A percentile compares a stretch with the other conserved stretches of the same genome.
These are phyloP conservation scores for Drosophila aldrichi DNA, from an alignment of 2,888 invertebrate species.

Conservation along the genomic window DNA sequence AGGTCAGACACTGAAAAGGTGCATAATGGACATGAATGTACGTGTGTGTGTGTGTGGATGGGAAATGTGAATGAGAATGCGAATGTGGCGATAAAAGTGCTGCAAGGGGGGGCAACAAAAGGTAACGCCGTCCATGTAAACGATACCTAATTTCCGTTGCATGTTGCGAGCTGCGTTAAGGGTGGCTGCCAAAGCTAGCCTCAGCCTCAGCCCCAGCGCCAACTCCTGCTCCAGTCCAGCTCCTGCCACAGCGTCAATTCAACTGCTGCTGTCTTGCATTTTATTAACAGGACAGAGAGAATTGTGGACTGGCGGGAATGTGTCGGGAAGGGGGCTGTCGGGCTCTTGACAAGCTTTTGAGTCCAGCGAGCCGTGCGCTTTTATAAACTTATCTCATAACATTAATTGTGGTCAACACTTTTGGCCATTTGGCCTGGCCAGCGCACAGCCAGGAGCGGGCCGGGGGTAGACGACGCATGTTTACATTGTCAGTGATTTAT, in stretches of 20 bases:
- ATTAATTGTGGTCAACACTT: constrained; percentile 85
- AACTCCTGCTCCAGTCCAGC: background rate
- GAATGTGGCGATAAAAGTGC: constrained; percentile 48
- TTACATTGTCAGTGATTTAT: constrained; percentile 84
- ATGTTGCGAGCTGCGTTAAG: constrained; percentile 39
- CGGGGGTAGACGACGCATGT: constrained; percentile 48
- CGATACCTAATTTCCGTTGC: constrained; percentile 80
- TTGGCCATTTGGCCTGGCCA: constrained; percentile 72
- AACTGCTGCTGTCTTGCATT: constrained; percentile 66
- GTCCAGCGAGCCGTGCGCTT: constrained; percentile 69
- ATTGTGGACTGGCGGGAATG: background rate
- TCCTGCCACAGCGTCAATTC: background rate
- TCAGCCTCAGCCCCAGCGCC: background rate
- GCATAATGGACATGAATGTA: constrained; percentile 64
- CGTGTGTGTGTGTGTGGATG: background rate
- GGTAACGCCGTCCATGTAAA: constrained; percentile 66
- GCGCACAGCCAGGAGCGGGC: constrained; percentile 18
- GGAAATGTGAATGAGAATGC: background rate
- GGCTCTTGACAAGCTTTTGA: constrained; percentile 50
- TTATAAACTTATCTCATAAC: constrained; percentile 84
- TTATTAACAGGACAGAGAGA: constrained; percentile 60
- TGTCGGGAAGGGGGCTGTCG: background rate
- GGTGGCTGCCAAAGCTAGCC: constrained; percentile 4
- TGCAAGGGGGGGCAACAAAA: constrained; percentile 51
- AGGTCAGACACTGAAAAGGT: constrained; percentile 58